Percentiles rank a stretch among this genome's conserved stretches.
Conservation (phyloP, 2,113 vertebrate genomes). For the Urocitellus parryii region DNA sequence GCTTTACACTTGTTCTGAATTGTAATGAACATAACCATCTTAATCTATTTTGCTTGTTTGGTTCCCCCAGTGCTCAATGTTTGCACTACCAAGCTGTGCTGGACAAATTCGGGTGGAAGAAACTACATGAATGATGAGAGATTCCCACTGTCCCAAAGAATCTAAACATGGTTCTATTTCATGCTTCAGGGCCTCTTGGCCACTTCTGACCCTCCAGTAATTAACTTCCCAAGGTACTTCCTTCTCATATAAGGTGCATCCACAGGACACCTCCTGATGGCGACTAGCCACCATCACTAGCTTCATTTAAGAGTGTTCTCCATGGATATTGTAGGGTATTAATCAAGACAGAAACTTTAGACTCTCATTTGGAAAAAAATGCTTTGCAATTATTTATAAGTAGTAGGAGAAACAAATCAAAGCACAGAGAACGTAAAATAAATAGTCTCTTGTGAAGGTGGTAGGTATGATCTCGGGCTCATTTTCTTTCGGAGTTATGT, state of each 20-base stretch:
- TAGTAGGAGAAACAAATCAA: constrained; percentile 16
- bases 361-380: not conserved
- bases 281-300: not conserved
- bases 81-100: constrained; percentile 53
- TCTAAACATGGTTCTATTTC: constrained; percentile 38
- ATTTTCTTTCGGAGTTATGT: not conserved
- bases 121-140: constrained; percentile 41
- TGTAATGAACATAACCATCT: constrained; percentile 33
- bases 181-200: constrained; percentile 38
- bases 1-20: constrained; percentile 61
- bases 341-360: not conserved
- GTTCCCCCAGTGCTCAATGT: constrained; percentile 41
- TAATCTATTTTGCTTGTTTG: constrained; percentile 48
- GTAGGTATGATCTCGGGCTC: not conserved
- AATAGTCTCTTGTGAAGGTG: not conserved
- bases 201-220: constrained; percentile 35
- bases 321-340: not conserved
- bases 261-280: not conserved
- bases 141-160: constrained; percentile 53
- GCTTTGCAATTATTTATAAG: not conserved
- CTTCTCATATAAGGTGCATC: not conserved
- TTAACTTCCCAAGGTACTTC: constrained; percentile 48
- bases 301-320: constrained; percentile 3
- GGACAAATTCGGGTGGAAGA: constrained; percentile 53
- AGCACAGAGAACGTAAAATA: not conserved